A percentile compares a stretch with the other conserved stretches of the same genome.
phyloP scores from a whole-genome alignment of 2,797 vertebrate genomes.

The Mycteria americana region DNA sequence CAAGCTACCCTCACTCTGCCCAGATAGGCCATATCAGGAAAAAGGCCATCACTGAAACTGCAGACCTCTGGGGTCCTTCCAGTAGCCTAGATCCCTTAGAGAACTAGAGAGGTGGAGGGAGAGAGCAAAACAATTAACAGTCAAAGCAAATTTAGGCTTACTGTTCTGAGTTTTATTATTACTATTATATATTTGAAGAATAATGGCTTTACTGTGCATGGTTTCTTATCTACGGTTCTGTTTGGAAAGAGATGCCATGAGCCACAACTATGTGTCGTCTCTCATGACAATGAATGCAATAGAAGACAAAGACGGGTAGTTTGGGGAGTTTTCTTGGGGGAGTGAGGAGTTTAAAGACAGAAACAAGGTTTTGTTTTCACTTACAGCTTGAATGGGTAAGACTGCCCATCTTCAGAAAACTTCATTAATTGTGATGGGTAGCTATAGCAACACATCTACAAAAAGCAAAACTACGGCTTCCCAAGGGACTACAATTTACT shows the following conservation, averaged over 20 bases:
- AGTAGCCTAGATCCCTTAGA: background rate
- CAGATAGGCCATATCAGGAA: background rate
- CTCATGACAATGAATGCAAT: background rate
- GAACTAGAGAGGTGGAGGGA: background rate
- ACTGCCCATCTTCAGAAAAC: background rate
- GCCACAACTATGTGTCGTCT: background rate
- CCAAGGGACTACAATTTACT: background rate
- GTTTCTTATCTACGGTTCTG: background rate
- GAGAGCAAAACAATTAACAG: background rate
- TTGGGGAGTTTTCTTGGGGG: background rate
- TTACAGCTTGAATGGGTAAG: background rate
- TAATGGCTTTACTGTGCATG: background rate
- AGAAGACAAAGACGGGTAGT: background rate
- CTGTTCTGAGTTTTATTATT: background rate
- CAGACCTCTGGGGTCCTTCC: background rate
- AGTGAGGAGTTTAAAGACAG: background rate
- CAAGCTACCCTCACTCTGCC: background rate
- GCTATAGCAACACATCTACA: slow-evolving; percentile 1
- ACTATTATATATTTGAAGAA: background rate
- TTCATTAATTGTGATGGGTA: background rate
- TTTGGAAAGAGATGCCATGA: background rate
- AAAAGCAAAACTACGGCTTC: background rate
- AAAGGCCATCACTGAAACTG: background rate
- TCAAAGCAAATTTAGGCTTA: background rate
- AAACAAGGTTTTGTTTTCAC: background rate